phyloP scores from a whole-genome alignment of 2,113 vertebrate species.

The Stictonetta naevosa region DNA sequence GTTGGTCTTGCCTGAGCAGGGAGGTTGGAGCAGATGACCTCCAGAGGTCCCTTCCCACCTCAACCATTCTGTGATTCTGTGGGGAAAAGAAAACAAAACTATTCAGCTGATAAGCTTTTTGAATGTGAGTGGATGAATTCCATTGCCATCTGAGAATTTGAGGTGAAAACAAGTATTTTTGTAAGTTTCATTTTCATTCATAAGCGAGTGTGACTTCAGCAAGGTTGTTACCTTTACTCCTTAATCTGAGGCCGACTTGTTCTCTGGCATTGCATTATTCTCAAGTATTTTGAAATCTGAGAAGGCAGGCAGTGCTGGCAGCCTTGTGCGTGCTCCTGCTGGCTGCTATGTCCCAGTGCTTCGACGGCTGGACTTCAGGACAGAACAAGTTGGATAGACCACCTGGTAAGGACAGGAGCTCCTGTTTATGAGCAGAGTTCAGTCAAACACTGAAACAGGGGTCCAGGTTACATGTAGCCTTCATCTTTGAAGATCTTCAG shows the following conservation, averaged over 20 bases:
- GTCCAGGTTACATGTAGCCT: fast-evolving
- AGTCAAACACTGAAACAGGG: not conserved
- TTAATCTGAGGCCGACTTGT: not conserved
- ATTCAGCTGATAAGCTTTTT: not conserved
- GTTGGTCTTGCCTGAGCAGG: too few species aligned
- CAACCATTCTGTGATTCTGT: not conserved
- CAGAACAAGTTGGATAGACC: not conserved
- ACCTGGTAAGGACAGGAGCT: not conserved
- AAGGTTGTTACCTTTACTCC: not conserved
- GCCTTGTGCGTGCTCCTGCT: not conserved
- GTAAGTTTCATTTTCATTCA: not conserved
- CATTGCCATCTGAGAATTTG: not conserved
- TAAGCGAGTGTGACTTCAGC: not conserved
- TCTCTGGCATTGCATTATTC: not conserved
- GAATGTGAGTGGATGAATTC: not conserved
- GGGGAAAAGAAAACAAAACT: not conserved
- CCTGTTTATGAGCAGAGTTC: not conserved
- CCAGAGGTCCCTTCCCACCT: too few species aligned
- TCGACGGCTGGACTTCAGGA: not conserved
- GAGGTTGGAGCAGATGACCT: too few species aligned
- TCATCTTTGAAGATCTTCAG: not conserved
- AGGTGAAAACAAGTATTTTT: not conserved
- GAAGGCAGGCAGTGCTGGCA: not conserved
- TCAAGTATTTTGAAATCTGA: not conserved
- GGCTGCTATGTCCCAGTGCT: not conserved